A percentile compares a stretch with the other conserved stretches of the same genome.
These are phyloP conservation scores for Tetropium fuscum DNA, from an alignment of 2,888 invertebrate genomes.

Conservation along the genomic window DNA sequence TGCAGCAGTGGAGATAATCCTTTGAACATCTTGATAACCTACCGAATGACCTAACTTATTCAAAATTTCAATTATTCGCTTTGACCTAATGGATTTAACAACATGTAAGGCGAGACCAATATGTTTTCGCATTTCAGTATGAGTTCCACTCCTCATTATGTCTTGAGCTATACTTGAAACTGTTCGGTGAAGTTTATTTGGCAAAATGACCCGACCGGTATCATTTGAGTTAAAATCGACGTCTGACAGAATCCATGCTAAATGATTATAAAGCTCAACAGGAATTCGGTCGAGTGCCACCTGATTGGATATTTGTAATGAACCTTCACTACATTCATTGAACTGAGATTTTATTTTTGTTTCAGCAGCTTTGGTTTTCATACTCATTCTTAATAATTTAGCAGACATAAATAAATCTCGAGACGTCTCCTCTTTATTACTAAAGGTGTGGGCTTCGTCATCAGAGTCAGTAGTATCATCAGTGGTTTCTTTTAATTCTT, in stretches of 20 bases:
- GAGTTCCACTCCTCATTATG: not conserved
- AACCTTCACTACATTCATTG: not conserved
- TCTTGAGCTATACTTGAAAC: slow-evolving; percentile 2
- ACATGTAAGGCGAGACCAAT: slow-evolving; percentile 1
- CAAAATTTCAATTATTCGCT: not conserved
- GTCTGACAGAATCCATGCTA: not conserved
- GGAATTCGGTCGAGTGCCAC: not conserved
- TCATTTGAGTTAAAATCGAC: not conserved
- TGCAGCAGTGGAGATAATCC: not conserved
- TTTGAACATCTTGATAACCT: not conserved
- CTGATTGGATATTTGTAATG: not conserved
- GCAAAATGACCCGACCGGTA: not conserved
- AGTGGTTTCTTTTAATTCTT: not conserved
- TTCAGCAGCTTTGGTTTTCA: not conserved
- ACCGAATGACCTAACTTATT: not conserved
- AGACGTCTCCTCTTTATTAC: not conserved
- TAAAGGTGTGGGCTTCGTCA: not conserved
- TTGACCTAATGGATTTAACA: not conserved
- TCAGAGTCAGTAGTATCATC: not conserved
- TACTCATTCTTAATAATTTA: not conserved
- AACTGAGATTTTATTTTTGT: not conserved
- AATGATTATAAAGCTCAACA: not conserved
- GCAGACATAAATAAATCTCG: not conserved
- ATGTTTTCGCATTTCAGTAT: not conserved
- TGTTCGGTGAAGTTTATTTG: not conserved